Evolutionary conservation across 2,888 invertebrate genomes (phyloP), one percentile per base, ranked within the genome.

Genomic region (Hylaea fasciaria): DNA sequence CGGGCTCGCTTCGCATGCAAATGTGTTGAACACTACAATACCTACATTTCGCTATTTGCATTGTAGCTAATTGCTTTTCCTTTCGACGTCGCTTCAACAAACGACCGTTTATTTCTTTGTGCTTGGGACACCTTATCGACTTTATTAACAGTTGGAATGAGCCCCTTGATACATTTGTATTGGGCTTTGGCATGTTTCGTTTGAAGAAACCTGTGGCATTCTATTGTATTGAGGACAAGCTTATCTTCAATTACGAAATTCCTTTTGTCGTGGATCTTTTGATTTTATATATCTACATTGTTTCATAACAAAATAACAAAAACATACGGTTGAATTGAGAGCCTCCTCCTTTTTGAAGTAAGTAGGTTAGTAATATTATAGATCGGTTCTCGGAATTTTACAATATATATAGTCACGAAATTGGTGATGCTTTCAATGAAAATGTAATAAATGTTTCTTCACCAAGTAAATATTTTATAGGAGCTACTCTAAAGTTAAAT

Each of bases 31-130:
- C 79, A 83, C 81, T 83, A 85, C 86, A 85, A 85, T 87, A 86
- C 22, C 22, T 22, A 22, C 83, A 85, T 84, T 86, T 83, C 71
- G 80, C 82, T 85, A 87, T 89, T 89, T 87, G 83, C 83, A 83
- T 87, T 88, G 79, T 64, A 82, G 83, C 85, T 90, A 91, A 90
- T 90, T 89, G 89, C 87, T 86, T 87, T 88, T 86, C 87, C 87
- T 88, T 86, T 87, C 81, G 76, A 77, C 82, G 75, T 72, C 75
- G 70, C 65, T 72, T 69, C 74, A 78, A 81, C 80, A 81, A 86
- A 84, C 78, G 77, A 78, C 66, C 77, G 71, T 77, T 82, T 80
- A 82, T 76, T 85, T 82, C 82, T 82, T 83, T 83, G 77, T 78
- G 68, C 65, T 70, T 67, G 57, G 72, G 74, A 76, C 80, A 78